Conservation (phyloP, 2,888 invertebrate species). For the Melikaiella ostensackeni region DNA sequence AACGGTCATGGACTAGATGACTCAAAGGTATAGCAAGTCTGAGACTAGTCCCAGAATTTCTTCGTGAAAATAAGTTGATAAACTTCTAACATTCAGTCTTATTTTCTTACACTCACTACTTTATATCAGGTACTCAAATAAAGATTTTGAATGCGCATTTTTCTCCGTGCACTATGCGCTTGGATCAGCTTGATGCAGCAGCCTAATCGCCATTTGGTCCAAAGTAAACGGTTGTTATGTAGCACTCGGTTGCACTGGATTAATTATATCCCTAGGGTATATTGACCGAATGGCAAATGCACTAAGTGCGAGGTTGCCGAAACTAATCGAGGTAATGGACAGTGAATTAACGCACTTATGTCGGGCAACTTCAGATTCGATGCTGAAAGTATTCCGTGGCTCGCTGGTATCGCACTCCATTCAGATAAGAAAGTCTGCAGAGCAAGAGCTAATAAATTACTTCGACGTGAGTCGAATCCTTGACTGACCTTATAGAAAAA, state of each 20-base stretch:
- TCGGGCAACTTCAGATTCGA: constrained; percentile 12
- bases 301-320: background rate
- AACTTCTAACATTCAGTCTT: too few species aligned
- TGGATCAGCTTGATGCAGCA: too few species aligned
- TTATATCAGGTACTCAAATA: too few species aligned
- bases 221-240: constrained; percentile 8
- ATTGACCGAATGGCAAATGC: background rate
- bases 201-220: background rate
- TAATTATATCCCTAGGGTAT: constrained; percentile 8
- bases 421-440: constrained; percentile 17
- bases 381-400: background rate
- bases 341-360: constrained; percentile 3
- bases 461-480: constrained; percentile 10
- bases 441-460: constrained; percentile 7
- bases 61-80: too few species aligned
- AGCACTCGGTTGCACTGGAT: constrained; percentile 1
- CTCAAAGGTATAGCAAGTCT: too few species aligned
- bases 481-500: background rate
- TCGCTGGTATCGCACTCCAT: constrained; percentile 7
- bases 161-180: too few species aligned
- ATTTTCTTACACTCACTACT: too few species aligned
- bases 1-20: too few species aligned
- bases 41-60: too few species aligned
- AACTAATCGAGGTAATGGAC: constrained; percentile 17
- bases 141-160: too few species aligned